Evolutionary conservation across 2,888 invertebrate genomes (phyloP).

Genomic region (Onchidella celtica): DNA sequence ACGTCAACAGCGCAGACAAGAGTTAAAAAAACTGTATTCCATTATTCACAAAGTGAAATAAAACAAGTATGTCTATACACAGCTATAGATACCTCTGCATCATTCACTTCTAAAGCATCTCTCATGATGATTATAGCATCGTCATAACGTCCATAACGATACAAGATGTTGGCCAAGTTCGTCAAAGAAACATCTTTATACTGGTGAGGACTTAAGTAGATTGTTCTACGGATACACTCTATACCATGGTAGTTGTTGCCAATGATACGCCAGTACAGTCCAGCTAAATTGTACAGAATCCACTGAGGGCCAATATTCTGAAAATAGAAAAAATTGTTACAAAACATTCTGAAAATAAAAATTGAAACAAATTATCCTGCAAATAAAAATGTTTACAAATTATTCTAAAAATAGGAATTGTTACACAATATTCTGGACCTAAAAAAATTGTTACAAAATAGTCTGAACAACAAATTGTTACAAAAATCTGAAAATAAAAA

Average conservation of each 20-base stretch:
- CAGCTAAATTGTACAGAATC: constrained; percentile 87
- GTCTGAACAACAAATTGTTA: too few relatives aligned
- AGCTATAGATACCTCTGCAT: constrained; percentile 87
- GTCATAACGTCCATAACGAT: constrained; percentile 83
- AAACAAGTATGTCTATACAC: too few relatives aligned
- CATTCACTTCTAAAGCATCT: constrained; percentile 84
- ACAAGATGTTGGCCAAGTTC: constrained; percentile 86
- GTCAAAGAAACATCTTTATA: constrained; percentile 86
- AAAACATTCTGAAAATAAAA: too few relatives aligned
- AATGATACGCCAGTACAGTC: constrained; percentile 89
- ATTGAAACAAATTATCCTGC: too few relatives aligned
- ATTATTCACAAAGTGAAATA: too few relatives aligned
- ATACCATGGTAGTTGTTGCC: constrained; percentile 86
- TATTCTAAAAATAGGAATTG: too few relatives aligned
- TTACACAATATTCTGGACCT: too few relatives aligned
- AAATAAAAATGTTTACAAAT: too few relatives aligned
- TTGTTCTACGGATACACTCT: constrained; percentile 86
- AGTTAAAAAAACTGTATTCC: too few relatives aligned
- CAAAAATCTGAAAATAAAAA: too few relatives aligned
- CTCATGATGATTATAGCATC: constrained; percentile 85
- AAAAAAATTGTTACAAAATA: too few relatives aligned
- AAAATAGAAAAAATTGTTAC: not conserved
- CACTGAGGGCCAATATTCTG: constrained; percentile 88
- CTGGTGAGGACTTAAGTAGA: constrained; percentile 83
- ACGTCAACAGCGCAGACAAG: too few relatives aligned